Evolutionary conservation across 1,140 invertebrate genomes (phyloP).

Genomic region (Formica selysi): DNA sequence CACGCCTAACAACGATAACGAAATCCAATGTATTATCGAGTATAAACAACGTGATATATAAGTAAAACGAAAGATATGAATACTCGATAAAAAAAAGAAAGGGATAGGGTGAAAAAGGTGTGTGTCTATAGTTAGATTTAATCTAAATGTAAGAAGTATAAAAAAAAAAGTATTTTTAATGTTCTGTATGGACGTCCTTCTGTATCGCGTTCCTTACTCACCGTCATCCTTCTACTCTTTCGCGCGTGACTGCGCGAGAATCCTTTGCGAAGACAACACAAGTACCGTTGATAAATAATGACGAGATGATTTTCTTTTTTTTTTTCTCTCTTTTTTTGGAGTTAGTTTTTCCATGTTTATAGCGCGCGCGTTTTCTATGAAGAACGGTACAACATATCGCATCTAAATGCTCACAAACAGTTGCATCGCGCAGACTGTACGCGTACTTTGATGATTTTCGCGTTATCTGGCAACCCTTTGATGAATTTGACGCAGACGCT

Average conservation of each 20-base stretch:
- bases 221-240: constrained; percentile 70
- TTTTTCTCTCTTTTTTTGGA: constrained; percentile 29
- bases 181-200: constrained; percentile 71
- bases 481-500: constrained; percentile 6
- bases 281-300: constrained; percentile 70
- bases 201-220: constrained; percentile 74
- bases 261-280: constrained; percentile 67
- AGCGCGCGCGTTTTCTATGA: constrained; percentile 55
- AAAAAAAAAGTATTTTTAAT: constrained; percentile 69
- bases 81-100: constrained; percentile 3
- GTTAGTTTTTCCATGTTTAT: constrained; percentile 75
- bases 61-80: constrained; percentile 67
- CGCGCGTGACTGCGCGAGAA: constrained; percentile 58
- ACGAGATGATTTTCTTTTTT: constrained; percentile 39
- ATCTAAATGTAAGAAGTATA: constrained; percentile 68
- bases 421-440: constrained; percentile 56
- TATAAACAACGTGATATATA: constrained; percentile 68
- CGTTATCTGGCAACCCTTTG: constrained; percentile 5
- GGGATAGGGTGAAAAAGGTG: constrained; percentile 42
- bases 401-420: constrained; percentile 54
- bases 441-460: constrained; percentile 12
- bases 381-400: constrained; percentile 66
- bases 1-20: constrained; percentile 75
- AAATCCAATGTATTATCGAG: constrained; percentile 71
- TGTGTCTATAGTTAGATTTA: constrained; percentile 65